Evolutionary conservation across 2,113 vertebrate genomes (phyloP), one percentile per base, ranked within the genome.

Genomic region (Alexandromys fortis): DNA sequence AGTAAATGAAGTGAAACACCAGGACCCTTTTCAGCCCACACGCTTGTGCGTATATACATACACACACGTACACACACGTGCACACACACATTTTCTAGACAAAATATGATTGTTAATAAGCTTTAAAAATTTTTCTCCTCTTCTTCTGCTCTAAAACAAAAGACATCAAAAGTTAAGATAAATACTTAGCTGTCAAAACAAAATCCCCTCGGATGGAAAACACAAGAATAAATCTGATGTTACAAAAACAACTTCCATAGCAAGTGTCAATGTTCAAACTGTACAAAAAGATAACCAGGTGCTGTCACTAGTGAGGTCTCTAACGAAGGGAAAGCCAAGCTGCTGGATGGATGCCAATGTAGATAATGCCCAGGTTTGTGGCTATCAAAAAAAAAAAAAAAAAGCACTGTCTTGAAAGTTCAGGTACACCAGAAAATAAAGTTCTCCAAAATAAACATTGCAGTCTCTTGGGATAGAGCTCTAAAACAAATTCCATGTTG

Each of bases 1-100:
- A 96, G 92, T 97, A 97, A 98, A 97, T 95, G 94, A 97, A 98
- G 96, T 96, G 97, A 98, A 98, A 98, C 92, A 97, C 2, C 81
- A 98, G 86, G 93, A 97, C 47, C 38, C 76, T 92, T 95, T 98
- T 97, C 95, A 97, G 97, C 97, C 89, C 93, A 58, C 3, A 9
- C 12, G 35, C 19, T 22, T 21, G 68, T 3, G 35, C 1, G 7
- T n/a, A 68, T 67, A 65, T 94, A 45, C 2, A 6, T 16, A 49
- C 28, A 12, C 78, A 24, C 52, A 21, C 35, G 24, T 47, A 4
- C 49, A 58, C 21, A 14, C 22, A 11, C 49, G 47, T 49, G 1
- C 49, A 61, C 19, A 73, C 90, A 70, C 7, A 49, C 79, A 49
- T 73, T 96, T 98, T 96, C 97, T 91, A 98, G 97, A 98, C 77